Percentiles rank a stretch among this genome's conserved stretches.
Conservation (phyloP, 2,888 invertebrate species). For the Polydrusus tereticollis region DNA sequence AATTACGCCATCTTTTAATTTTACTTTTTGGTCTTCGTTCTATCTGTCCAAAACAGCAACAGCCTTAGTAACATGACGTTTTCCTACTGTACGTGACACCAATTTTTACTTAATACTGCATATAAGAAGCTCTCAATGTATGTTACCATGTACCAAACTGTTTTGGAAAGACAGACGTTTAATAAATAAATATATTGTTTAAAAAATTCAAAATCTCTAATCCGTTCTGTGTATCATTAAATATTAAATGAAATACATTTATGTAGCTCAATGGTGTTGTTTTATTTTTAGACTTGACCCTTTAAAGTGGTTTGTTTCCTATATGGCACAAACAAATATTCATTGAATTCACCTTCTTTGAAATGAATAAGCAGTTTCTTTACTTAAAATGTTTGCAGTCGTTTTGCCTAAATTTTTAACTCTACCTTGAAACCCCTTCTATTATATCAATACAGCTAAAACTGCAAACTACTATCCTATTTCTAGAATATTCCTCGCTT, state of each 20-base stretch:
- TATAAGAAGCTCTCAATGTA: slow-evolving; percentile 4
- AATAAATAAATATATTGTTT: slow-evolving; percentile 12
- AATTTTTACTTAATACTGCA: slow-evolving; percentile 10
- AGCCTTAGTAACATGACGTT: not conserved
- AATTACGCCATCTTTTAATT: not conserved
- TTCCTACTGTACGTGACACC: not conserved
- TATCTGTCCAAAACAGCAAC: slow-evolving; percentile 35
- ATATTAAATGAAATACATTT: slow-evolving; percentile 60
- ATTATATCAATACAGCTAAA: too few species aligned
- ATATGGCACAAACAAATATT: slow-evolving; percentile 48
- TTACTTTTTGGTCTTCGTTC: not conserved
- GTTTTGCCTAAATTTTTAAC: too few species aligned
- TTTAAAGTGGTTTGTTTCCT: not conserved
- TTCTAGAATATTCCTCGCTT: too few species aligned
- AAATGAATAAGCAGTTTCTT: too few species aligned
- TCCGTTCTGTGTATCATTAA: slow-evolving; percentile 62
- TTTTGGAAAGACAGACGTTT: slow-evolving; percentile 36
- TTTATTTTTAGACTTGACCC: not conserved
- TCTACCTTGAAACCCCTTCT: too few species aligned
- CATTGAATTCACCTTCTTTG: too few species aligned
- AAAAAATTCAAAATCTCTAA: slow-evolving; percentile 37
- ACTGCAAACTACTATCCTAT: too few species aligned
- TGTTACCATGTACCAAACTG: too few species aligned
- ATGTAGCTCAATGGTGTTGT: slow-evolving; percentile 56
- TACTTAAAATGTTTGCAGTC: too few species aligned